Conservation (phyloP, 2,113 vertebrate species). For the Hassar affinis region DNA sequence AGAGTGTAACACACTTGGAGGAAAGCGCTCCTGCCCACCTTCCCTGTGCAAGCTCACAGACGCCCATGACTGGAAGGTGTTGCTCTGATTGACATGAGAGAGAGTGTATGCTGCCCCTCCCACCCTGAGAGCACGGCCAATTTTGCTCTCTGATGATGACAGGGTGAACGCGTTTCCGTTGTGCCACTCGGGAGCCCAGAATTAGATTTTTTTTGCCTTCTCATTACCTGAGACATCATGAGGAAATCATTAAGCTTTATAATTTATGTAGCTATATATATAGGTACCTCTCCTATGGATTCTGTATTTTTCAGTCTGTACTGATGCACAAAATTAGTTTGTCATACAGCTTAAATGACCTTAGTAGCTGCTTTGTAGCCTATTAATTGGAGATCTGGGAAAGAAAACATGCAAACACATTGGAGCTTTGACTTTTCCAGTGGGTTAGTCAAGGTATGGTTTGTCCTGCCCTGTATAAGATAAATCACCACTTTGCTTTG, state of each 20-base stretch:
- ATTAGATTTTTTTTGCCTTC: background rate
- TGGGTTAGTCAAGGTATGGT: background rate
- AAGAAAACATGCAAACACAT: background rate
- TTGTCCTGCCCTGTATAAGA: background rate
- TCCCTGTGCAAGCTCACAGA: too few relatives aligned
- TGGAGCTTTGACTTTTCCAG: background rate
- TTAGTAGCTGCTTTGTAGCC: background rate
- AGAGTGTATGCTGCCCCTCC: too few relatives aligned
- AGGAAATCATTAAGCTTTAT: background rate
- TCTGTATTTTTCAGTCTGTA: background rate
- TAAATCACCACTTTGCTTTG: background rate
- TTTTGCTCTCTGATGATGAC: too few relatives aligned
- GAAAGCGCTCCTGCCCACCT: too few relatives aligned
- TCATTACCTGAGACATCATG: background rate
- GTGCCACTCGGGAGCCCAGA: too few relatives aligned
- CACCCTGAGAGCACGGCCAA: too few relatives aligned
- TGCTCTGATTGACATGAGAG: too few relatives aligned
- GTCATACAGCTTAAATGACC: background rate
- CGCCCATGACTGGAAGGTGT: too few relatives aligned
- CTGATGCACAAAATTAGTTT: background rate
- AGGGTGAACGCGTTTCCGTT: too few relatives aligned
- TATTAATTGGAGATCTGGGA: background rate
- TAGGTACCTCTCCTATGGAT: background rate
- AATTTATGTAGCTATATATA: background rate
- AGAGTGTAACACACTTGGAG: too few relatives aligned